Conservation (phyloP, 1,140 invertebrate genomes). For the Drosophila leontia region DNA sequence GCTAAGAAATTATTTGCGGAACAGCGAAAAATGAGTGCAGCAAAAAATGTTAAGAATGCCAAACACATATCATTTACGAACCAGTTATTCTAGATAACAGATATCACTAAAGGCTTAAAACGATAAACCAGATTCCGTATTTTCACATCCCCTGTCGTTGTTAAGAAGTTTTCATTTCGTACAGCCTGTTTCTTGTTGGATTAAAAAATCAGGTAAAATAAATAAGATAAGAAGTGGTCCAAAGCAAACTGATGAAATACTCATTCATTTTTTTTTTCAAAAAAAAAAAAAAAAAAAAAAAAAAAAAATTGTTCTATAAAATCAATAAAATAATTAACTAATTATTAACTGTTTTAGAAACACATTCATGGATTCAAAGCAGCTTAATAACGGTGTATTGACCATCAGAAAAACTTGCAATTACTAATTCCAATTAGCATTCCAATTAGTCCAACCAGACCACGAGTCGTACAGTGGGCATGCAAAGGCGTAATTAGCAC, state of each 20-base stretch:
- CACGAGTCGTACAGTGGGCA: slow-evolving; percentile 16
- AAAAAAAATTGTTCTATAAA: too few species aligned
- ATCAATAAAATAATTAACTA: too few species aligned
- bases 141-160: background rate
- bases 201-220: background rate
- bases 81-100: slow-evolving; percentile 21
- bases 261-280: too few species aligned
- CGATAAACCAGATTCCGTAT: slow-evolving; percentile 1
- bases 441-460: slow-evolving; percentile 10
- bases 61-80: background rate
- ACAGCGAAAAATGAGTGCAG: slow-evolving; percentile 31
- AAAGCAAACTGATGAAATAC: background rate
- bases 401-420: slow-evolving; percentile 8
- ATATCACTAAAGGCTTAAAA: background rate
- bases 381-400: background rate
- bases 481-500: slow-evolving; percentile 44
- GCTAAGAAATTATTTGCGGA: slow-evolving; percentile 27
- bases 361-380: too few species aligned
- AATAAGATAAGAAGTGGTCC: background rate
- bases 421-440: slow-evolving; percentile 48
- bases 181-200: background rate
- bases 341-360: background rate
- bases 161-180: background rate
- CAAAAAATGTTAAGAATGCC: slow-evolving; percentile 21
- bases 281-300: too few species aligned